phyloP scores from a whole-genome alignment of 2,113 vertebrate species.

The Bujurquina vittata region DNA sequence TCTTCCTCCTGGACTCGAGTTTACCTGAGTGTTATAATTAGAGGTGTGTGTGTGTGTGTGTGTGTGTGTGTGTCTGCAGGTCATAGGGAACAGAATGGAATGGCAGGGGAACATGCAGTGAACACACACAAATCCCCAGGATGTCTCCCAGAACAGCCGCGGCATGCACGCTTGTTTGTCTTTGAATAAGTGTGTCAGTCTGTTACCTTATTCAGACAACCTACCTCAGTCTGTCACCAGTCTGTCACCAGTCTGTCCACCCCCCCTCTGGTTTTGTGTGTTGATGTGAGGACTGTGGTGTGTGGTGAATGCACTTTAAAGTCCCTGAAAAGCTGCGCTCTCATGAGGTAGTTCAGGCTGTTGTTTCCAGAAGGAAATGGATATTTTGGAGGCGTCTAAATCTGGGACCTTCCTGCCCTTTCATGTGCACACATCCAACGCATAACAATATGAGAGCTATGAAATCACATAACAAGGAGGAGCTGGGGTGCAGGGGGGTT shows the following conservation, averaged over 20 bases:
- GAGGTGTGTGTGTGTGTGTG: slow-evolving; percentile 27
- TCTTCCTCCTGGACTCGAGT: slow-evolving; percentile 76
- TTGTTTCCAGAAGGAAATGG: no score
- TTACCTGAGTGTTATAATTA: slow-evolving; percentile 72
- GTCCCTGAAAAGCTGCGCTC: neutral
- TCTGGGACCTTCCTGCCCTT: no score
- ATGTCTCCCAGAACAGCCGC: slow-evolving; percentile 27
- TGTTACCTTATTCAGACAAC: neutral
- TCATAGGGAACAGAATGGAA: slow-evolving; percentile 36
- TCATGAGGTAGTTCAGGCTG: neutral
- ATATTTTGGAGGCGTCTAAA: no score
- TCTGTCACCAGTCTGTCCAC: neutral
- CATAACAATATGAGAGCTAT: no score
- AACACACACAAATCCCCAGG: slow-evolving; percentile 36
- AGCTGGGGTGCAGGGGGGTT: neutral
- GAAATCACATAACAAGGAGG: rapidly evolving
- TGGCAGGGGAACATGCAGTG: slow-evolving; percentile 22
- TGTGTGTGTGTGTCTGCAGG: slow-evolving; percentile 35
- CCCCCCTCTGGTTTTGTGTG: neutral
- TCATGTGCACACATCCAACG: no score
- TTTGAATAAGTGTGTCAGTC: neutral
- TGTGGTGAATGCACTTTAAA: neutral
- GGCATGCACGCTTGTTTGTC: slow-evolving; percentile 13
- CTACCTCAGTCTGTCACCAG: neutral
- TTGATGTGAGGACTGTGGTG: neutral